These are phyloP conservation scores for Herpetotheres cachinnans DNA, from an alignment of 2,113 vertebrate species.

Conservation along the genomic window DNA sequence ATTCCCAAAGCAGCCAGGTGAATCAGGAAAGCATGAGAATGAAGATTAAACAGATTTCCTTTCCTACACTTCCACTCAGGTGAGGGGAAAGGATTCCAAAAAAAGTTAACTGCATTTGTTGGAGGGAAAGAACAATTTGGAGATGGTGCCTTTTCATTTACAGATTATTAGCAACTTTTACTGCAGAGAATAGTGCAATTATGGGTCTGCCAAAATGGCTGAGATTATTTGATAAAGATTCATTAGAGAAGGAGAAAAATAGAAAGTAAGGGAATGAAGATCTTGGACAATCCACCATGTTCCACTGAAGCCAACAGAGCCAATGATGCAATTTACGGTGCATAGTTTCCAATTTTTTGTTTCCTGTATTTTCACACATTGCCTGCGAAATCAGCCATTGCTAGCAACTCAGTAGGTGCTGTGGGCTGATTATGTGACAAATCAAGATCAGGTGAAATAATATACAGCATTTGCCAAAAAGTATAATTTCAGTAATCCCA, in stretches of 20 bases:
- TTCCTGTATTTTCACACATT: not conserved
- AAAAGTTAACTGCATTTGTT: not conserved
- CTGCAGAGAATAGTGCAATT: not conserved
- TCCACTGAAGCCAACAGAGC: not conserved
- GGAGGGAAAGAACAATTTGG: not conserved
- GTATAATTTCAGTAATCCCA: not conserved
- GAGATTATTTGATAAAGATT: not conserved
- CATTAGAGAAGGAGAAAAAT: not conserved
- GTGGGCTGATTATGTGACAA: not conserved
- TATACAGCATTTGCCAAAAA: not conserved
- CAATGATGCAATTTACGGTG: not conserved
- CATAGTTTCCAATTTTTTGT: not conserved
- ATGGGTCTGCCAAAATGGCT: not conserved
- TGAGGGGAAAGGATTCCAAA: not conserved
- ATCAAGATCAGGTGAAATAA: not conserved
- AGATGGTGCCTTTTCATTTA: not conserved
- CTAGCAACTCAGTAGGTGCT: not conserved
- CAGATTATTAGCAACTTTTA: not conserved
- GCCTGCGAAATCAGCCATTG: not conserved
- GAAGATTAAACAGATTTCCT: slow-evolving; percentile 4
- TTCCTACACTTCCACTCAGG: not conserved
- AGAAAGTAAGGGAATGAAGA: not conserved
- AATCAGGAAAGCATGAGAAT: not conserved
- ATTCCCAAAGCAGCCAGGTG: not conserved
- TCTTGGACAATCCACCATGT: not conserved